Base-by-base conservation (phyloP, 2,888 invertebrate genomes). In the Isoperla grammatica region DNA sequence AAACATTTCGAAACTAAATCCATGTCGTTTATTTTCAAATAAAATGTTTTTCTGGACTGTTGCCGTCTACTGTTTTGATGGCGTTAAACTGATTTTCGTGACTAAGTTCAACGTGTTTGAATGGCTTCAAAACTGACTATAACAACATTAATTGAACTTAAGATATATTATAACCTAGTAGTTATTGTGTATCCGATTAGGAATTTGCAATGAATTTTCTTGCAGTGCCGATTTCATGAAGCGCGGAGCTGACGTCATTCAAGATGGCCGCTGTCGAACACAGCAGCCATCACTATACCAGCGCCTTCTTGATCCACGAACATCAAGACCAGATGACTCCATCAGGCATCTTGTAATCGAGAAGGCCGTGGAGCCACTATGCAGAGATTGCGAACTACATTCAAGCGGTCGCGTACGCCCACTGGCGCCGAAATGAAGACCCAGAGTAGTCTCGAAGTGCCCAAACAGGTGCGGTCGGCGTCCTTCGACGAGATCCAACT, bases 341-440 rank as follows among this genome's bases (percentile, higher is more conserved):
- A 70, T 68, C 67, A 75, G 76, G 76, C 62, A 64, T 57, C 19
- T 37, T 39, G 17, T 53, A 53, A 53, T 53, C 53, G 53, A 39
- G 37, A 17, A 17, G 39, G 53, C 2, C 17, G 53, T 53, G 53
- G 39, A 17, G 76, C 75, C 74, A 76, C 76, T 75, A 87, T 87
- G 87, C 86, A 87, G 79, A 82, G 84, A 73, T 80, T 91, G 80
- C 86, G 90, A 74, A 87, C 88, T 74, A 90, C 90, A 65, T 90
- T 91, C 81, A 89, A 87, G 78, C 84, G 91, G 73, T 90, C 90
- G 74, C 85, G 87, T 71, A 91, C 91, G 67, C 91, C 91, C 65
- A 92, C 90, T 65, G 90, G 90, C 67, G 87, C 88, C 72, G 91
- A 92, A 78, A 91, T 91, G 90, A 91, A 91, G 81, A 88, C 88